Conservation (phyloP, 2,888 invertebrate genomes). For the Heliconius ethilla region DNA sequence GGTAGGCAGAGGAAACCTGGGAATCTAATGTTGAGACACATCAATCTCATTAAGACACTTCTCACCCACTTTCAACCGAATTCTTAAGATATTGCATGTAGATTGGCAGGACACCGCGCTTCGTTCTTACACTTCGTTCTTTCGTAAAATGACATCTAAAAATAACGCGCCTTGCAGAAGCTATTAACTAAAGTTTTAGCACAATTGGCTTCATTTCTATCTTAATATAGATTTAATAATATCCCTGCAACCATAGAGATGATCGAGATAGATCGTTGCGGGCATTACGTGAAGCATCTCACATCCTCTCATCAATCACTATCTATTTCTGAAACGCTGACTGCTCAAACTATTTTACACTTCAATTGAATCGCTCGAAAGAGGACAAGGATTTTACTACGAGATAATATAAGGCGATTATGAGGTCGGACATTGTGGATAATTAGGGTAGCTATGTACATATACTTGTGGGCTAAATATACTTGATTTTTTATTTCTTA, state of each 20-base stretch:
- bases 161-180: neutral
- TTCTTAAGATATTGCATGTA: too few species aligned
- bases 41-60: too few species aligned
- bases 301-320: constrained; percentile 17
- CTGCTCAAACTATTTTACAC: constrained; percentile 14
- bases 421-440: too few species aligned
- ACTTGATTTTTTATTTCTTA: neutral
- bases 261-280: constrained; percentile 24
- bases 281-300: constrained; percentile 17
- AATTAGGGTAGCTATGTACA: neutral
- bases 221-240: constrained; percentile 17
- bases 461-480: neutral
- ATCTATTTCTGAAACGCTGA: constrained; percentile 19
- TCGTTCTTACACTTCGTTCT: too few species aligned
- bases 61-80: too few species aligned
- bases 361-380: neutral
- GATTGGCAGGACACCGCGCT: too few species aligned
- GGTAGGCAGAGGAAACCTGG: too few species aligned
- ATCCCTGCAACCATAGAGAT: constrained; percentile 2
- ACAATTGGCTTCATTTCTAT: constrained; percentile 13
- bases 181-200: neutral
- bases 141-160: neutral
- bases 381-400: neutral
- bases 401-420: neutral
- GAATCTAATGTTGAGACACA: too few species aligned